Evolutionary conservation across 2,888 invertebrate species (phyloP).

Genomic region (Sarcophaga rosellei): DNA sequence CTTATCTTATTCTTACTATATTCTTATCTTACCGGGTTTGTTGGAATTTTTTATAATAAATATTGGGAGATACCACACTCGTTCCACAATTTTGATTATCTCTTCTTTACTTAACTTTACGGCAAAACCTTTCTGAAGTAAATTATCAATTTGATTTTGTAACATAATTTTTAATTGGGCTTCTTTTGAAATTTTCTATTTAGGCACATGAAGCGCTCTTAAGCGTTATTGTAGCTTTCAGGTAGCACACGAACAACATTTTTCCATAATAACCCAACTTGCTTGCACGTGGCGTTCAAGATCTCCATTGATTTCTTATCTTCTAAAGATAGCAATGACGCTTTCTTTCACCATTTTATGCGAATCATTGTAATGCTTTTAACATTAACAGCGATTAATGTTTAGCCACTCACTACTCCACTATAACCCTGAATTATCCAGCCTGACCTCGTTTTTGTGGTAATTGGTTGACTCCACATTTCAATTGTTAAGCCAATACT

Average conservation of each 20-base stretch:
- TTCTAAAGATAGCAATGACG: constrained; percentile 18
- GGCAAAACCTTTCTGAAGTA: neutral
- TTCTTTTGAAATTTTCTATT: neutral
- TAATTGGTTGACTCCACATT: neutral
- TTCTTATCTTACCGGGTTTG: constrained; percentile 29
- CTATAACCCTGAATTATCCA: constrained; percentile 12
- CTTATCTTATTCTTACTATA: constrained; percentile 54
- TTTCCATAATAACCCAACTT: constrained; percentile 36
- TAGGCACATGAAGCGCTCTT: constrained; percentile 2
- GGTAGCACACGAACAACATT: neutral
- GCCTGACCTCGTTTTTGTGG: constrained; percentile 1
- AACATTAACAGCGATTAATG: constrained; percentile 28
- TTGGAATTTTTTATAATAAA: constrained; percentile 5
- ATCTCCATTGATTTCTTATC: constrained; percentile 19
- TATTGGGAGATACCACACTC: constrained; percentile 71
- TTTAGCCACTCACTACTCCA: constrained; percentile 22
- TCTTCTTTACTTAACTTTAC: neutral
- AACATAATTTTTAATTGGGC: neutral
- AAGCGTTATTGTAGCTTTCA: neutral
- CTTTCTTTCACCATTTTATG: constrained; percentile 30
- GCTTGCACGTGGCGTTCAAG: neutral
- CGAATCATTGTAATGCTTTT: constrained; percentile 24
- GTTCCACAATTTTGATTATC: constrained; percentile 6
- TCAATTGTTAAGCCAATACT: neutral
- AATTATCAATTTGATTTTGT: constrained; percentile 31